phyloP scores from a whole-genome alignment of 2,888 invertebrate genomes.

The Drosophila dives region DNA sequence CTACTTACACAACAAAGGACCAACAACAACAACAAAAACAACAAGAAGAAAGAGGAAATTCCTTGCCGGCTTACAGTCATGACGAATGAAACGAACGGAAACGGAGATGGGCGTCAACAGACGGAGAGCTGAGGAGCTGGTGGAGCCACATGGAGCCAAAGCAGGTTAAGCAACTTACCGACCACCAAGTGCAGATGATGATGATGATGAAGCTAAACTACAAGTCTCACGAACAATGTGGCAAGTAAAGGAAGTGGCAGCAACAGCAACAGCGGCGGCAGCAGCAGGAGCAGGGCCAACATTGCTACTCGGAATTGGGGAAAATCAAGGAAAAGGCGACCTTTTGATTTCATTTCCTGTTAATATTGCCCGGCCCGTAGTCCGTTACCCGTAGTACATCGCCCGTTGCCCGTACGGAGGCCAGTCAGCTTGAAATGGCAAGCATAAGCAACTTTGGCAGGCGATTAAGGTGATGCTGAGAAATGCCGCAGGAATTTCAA shows the following conservation, averaged over 20 bases:
- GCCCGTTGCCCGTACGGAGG: conserved; percentile 19
- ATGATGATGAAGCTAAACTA: conserved; percentile 69
- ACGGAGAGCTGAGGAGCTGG: not conserved
- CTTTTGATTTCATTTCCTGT: conserved; percentile 81
- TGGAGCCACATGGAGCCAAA: conserved; percentile 30
- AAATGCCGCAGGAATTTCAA: conserved; percentile 77
- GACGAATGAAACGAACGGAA: conserved; percentile 71
- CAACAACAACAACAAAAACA: conserved; percentile 32
- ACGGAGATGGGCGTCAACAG: conserved; percentile 36
- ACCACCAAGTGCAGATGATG: conserved; percentile 70
- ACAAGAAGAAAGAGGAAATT: conserved; percentile 21
- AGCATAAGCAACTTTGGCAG: conserved; percentile 76
- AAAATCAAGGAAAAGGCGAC: conserved; percentile 78
- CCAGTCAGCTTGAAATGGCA: conserved; percentile 49
- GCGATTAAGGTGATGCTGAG: conserved; percentile 79
- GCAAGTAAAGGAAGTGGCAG: conserved; percentile 7
- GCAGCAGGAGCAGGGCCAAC: conserved; percentile 5
- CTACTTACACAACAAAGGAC: conserved; percentile 70
- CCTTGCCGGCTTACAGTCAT: conserved; percentile 47
- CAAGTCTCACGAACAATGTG: conserved; percentile 66
- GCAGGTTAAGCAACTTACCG: conserved; percentile 57
- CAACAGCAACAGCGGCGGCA: conserved; percentile 24
- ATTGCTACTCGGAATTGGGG: conserved; percentile 60
- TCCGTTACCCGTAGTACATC: conserved; percentile 9
- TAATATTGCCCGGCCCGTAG: conserved; percentile 66